These are phyloP conservation scores for Heliconius eleuchia DNA, from an alignment of 1,140 invertebrate species.

Conservation along the genomic window DNA sequence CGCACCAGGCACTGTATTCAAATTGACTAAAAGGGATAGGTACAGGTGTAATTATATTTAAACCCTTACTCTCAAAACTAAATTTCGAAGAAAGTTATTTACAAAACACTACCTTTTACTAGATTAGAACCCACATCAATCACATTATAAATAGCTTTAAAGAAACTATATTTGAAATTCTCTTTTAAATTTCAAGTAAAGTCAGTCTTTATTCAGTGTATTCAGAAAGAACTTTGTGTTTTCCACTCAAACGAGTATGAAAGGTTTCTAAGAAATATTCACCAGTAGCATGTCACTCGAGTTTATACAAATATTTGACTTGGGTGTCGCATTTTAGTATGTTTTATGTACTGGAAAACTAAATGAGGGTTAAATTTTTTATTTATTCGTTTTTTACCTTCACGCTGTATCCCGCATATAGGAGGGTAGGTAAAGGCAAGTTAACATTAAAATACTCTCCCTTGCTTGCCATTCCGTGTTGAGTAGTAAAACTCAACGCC, in stretches of 20 bases:
- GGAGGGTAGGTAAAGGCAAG: too few relatives aligned
- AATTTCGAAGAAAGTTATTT: background rate
- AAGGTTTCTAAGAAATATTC: conserved; percentile 12
- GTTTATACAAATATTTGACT: conserved; percentile 12
- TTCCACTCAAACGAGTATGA: conserved; percentile 1
- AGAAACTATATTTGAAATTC: background rate
- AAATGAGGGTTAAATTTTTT: background rate
- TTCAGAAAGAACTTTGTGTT: background rate
- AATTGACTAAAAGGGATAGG: too few relatives aligned
- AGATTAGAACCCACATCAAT: background rate
- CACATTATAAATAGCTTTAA: background rate
- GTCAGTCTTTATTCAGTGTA: background rate
- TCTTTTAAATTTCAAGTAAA: conserved; percentile 4
- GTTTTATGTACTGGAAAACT: background rate
- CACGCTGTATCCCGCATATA: background rate
- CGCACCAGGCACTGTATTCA: too few relatives aligned
- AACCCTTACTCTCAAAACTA: background rate
- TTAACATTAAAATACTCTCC: too few relatives aligned
- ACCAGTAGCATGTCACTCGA: background rate
- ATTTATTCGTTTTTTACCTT: background rate
- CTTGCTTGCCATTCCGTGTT: too few relatives aligned
- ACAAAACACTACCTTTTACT: background rate
- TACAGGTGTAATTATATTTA: too few relatives aligned
- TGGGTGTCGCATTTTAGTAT: conserved; percentile 6
- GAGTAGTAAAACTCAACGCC: too few relatives aligned